Evolutionary conservation across 2,888 invertebrate species (phyloP).

Genomic region (Thecophora atra): DNA sequence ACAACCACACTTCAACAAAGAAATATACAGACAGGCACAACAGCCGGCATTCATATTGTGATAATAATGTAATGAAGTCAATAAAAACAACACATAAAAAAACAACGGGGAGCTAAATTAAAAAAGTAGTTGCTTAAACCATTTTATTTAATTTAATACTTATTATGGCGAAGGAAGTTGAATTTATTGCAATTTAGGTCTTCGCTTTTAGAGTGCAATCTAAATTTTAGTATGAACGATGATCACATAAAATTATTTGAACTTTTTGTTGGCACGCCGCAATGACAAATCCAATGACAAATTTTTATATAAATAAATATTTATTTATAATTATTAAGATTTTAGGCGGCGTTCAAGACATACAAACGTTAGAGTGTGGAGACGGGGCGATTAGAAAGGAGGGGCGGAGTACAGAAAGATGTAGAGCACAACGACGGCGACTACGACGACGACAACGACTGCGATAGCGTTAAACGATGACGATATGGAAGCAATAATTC

Average conservation of each 20-base stretch:
- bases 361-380: background rate
- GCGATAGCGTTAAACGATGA: too few relatives aligned
- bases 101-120: too few relatives aligned
- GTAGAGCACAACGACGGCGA: background rate
- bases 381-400: background rate
- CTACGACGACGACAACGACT: background rate
- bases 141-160: constrained; percentile 24
- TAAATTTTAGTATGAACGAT: background rate
- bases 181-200: background rate
- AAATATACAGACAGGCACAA: background rate
- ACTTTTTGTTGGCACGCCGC: constrained; percentile 38
- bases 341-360: constrained; percentile 3
- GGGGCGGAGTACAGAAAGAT: background rate
- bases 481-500: too few relatives aligned
- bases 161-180: constrained; percentile 18
- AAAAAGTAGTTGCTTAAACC: constrained; percentile 21
- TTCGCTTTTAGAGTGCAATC: background rate
- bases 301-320: constrained; percentile 58
- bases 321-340: constrained; percentile 39
- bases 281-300: constrained; percentile 63
- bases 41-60: background rate
- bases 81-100: constrained; percentile 1
- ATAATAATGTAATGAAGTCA: constrained; percentile 5
- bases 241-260: constrained; percentile 4
- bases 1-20: constrained; percentile 22